Evolutionary conservation across 2,797 vertebrate genomes (phyloP), one percentile per base, ranked within the genome.

Genomic region (Varecia variegata): DNA sequence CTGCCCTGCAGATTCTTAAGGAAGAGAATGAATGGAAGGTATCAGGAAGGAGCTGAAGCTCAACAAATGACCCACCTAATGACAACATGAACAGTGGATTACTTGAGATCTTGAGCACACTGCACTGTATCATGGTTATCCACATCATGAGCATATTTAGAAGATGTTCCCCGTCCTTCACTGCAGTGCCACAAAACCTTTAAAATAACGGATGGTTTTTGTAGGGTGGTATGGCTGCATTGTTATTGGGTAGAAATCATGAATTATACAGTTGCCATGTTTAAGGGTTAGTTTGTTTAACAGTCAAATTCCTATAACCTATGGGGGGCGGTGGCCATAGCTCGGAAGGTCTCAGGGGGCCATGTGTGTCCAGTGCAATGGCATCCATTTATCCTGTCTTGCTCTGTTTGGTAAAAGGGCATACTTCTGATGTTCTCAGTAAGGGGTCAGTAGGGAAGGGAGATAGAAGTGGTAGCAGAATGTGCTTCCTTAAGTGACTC

Each of bases 221-320:
- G 25, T 50, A 70, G 80, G 60, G 38, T 21, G 25, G 4, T 56
- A 47, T 81, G 47, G 6, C 17, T 81, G 45, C 76, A 50, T 21
- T 47, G 43, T 54, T 70, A n/a, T 56, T 77, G 14, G 47, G n/a
- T 60, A 2, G 54, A 82, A 82, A 70, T 70, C 40, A 17, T 60
- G 43, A 84, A 52, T 79, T 74, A 52, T 65, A 27, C 62, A 70
- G 73, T 80, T 74, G 67, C 58, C 62, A 35, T 3, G 20, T 71
- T 67, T 90, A 70, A 95, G 90, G 43, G 50, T 65, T 82, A 23
- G 32, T 82, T 88, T 93, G 32, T 67, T 89, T 77, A 67, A 60
- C 11, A 71, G 45, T 79, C 32, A 85, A 54, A 71, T 92, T 74
- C 8, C 38, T 50, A 15, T 68, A n/a, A 25, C 27, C 76, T 27